Conservation (phyloP, 1,140 invertebrate species). For the Cotesia glomerata region DNA sequence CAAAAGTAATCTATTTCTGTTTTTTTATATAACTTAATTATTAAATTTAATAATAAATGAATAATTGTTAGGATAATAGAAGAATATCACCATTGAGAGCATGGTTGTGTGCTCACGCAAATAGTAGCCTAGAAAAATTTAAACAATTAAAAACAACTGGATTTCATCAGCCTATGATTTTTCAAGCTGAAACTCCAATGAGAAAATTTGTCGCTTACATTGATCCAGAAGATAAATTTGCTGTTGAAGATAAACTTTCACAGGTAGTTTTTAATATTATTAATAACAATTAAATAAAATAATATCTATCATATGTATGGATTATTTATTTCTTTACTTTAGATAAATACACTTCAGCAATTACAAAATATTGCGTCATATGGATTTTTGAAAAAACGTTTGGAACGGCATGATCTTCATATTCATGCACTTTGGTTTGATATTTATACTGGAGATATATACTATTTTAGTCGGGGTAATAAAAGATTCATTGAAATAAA, state of each 20-base stretch:
- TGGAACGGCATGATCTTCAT: constrained; percentile 83
- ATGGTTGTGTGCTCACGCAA: constrained; percentile 89
- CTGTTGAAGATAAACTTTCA: constrained; percentile 89
- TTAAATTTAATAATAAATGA: constrained; percentile 1
- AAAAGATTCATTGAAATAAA: constrained; percentile 86
- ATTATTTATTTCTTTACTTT: constrained; percentile 18
- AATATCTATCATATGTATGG: not conserved
- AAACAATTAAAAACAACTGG: constrained; percentile 73
- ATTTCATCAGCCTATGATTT: constrained; percentile 78
- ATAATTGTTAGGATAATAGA: constrained; percentile 71
- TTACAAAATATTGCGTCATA: constrained; percentile 94
- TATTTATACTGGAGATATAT: constrained; percentile 95
- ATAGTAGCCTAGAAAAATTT: constrained; percentile 83
- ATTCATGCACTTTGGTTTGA: constrained; percentile 97
- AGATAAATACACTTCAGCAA: constrained; percentile 94
- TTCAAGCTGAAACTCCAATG: constrained; percentile 84
- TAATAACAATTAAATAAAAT: no score
- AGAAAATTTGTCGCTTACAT: constrained; percentile 92
- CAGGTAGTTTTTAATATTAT: constrained; percentile 59
- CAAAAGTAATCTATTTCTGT: constrained; percentile 61
- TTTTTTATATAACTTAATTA: not conserved
- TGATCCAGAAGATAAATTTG: constrained; percentile 90
- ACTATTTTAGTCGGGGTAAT: constrained; percentile 85
- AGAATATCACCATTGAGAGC: constrained; percentile 86
- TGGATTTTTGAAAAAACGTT: constrained; percentile 84